Conservation (phyloP, 1,140 invertebrate species). For the Hypothenemus hampei region DNA sequence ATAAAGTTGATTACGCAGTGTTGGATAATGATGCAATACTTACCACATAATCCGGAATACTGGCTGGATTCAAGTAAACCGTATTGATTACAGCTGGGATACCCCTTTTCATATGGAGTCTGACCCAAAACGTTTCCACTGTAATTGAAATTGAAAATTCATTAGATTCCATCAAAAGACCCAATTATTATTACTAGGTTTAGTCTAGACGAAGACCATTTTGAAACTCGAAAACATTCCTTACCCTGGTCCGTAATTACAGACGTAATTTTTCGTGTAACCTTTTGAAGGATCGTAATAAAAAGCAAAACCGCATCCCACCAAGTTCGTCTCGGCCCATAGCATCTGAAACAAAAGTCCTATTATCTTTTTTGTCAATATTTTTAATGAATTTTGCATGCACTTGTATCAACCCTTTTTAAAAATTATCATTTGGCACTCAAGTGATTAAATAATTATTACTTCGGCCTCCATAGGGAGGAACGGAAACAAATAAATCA, state of each 20-base stretch:
- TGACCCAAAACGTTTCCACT: slow-evolving; percentile 73
- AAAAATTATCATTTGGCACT: too few relatives aligned
- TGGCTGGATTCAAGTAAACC: slow-evolving; percentile 64
- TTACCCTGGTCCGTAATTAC: slow-evolving; percentile 80
- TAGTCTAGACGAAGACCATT: slow-evolving; percentile 3
- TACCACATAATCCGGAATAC: slow-evolving; percentile 73
- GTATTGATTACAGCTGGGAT: slow-evolving; percentile 63
- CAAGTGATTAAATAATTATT: too few relatives aligned
- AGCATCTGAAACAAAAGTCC: slow-evolving; percentile 60
- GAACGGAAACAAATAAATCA: too few relatives aligned
- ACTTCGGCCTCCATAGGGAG: too few relatives aligned
- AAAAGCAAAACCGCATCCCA: slow-evolving; percentile 78
- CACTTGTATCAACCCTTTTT: too few relatives aligned
- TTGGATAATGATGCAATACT: slow-evolving; percentile 41
- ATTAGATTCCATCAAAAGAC: slow-evolving; percentile 3
- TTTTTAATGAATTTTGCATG: too few relatives aligned
- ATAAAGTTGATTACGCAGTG: too few relatives aligned
- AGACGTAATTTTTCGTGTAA: slow-evolving; percentile 78
- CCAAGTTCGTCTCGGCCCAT: slow-evolving; percentile 70
- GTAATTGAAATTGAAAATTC: slow-evolving; percentile 30
- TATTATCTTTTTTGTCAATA: too few relatives aligned
- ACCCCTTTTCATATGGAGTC: slow-evolving; percentile 68
- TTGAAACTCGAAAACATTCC: slow-evolving; percentile 14
- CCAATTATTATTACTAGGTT: too few relatives aligned
- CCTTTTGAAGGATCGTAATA: slow-evolving; percentile 64